Evolutionary conservation across 2,113 vertebrate genomes (phyloP), one percentile per base, ranked within the genome.

Genomic region (Panthera tigris): DNA sequence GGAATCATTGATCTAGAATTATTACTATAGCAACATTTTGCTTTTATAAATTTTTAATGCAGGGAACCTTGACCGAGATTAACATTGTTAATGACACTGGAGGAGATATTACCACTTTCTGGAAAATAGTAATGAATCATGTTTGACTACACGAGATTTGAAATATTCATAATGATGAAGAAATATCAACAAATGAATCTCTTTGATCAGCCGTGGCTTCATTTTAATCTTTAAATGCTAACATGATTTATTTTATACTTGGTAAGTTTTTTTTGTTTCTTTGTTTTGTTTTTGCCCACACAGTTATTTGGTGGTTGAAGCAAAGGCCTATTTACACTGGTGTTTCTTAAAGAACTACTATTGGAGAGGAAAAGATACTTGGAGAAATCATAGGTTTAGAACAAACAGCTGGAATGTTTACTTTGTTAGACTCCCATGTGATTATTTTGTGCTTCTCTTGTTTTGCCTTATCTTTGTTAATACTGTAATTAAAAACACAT

Each of bases 401-500:
- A 23, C 88, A 92, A 95, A 50, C 68, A 92, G 96, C 96, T 33
- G 78, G 66, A 92, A 91, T 79, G 71, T 94, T 97, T 96, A 76
- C 86, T 95, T 97, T 97, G 50, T 96, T 93, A 88, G 76, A 95
- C 45, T 92, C 68, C 13, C 92, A 63, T 82, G 94, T 79, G 95
- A 94, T 97, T 96, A 96, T 79, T 97, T 82, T 97, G 52, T 25
- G 45, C 68, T 97, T 96, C 81, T 65, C 76, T 94, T 92, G 45
- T 91, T 97, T 97, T 97, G 84, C 45, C 97, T 95, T 91, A 85
- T 97, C 81, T 96, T 96, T 97, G 96, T 96, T 97, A 97, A 95
- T 94, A 93, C 81, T 89, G 80, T 97, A 98, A 97, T 97, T 98
- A 97, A 98, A 98, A 98, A 94, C 63, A 86, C 95, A 97, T 97